phyloP scores from a whole-genome alignment of 2,113 vertebrate species.

The Catharus bicknelli region DNA sequence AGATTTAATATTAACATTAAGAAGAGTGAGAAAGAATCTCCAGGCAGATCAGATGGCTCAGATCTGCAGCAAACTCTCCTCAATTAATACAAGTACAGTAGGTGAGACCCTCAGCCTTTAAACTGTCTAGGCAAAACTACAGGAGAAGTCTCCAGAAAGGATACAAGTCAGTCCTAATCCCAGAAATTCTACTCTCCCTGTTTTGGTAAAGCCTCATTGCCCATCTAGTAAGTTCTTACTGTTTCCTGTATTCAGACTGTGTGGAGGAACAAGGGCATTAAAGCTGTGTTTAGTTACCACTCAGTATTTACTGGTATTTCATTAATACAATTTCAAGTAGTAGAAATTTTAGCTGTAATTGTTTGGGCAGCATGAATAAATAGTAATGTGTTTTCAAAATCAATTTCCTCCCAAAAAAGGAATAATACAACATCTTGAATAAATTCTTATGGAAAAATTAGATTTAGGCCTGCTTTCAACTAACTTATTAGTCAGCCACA shows the following conservation, averaged over 20 bases:
- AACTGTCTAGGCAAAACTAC: background rate
- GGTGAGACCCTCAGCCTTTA: background rate
- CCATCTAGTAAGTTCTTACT: background rate
- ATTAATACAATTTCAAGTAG: background rate
- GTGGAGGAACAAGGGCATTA: background rate
- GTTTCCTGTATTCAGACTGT: background rate
- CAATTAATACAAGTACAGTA: background rate
- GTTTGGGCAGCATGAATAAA: background rate
- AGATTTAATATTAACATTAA: background rate
- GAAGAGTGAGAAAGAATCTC: background rate
- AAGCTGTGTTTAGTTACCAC: background rate
- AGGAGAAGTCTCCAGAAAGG: background rate
- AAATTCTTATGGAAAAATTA: slow-evolving; percentile 6
- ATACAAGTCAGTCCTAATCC: background rate
- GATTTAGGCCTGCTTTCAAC: background rate
- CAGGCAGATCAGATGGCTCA: background rate
- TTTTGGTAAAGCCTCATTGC: background rate
- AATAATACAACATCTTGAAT: background rate
- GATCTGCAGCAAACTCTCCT: background rate
- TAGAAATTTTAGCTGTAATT: background rate
- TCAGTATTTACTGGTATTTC: background rate
- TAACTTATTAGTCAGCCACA: background rate
- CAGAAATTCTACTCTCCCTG: background rate
- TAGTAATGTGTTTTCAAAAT: background rate
- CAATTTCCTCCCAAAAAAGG: background rate